Conservation (phyloP, 1,140 invertebrate species). For the Zeugodacus cucurbitae region DNA sequence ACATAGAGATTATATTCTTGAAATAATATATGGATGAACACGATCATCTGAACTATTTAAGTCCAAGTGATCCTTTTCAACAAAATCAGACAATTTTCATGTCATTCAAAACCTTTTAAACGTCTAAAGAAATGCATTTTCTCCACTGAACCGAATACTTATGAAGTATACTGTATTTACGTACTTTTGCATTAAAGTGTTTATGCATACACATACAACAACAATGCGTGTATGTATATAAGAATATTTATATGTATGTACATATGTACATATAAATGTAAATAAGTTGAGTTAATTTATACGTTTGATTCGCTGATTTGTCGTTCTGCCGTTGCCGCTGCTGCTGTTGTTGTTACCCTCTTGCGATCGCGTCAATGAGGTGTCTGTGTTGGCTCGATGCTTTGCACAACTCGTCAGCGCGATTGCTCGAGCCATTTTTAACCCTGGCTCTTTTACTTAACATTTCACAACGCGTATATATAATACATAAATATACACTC, state of each 20-base stretch:
- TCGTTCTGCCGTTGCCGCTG: background rate
- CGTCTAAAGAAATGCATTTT: too few relatives aligned
- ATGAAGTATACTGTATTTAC: background rate
- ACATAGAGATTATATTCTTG: too few relatives aligned
- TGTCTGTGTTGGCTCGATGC: background rate
- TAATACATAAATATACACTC: background rate
- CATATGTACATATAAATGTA: too few relatives aligned
- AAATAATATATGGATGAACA: too few relatives aligned
- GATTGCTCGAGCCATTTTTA: background rate
- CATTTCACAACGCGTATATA: background rate
- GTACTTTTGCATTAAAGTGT: background rate
- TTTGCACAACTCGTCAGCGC: background rate
- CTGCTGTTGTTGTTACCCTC: background rate
- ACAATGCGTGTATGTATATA: background rate
- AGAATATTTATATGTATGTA: too few relatives aligned
- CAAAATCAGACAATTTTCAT: too few relatives aligned
- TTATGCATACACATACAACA: background rate
- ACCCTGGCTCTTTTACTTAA: constrained; percentile 11
- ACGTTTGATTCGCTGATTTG: constrained; percentile 1
- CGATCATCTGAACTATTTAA: too few relatives aligned
- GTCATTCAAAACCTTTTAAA: too few relatives aligned
- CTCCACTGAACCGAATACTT: too few relatives aligned
- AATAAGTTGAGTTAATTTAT: background rate
- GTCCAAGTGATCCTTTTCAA: too few relatives aligned
- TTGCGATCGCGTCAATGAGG: background rate